Evolutionary conservation across 2,888 invertebrate genomes (phyloP), one percentile per base, ranked within the genome.

Genomic region (Calameuta filiformis): DNA sequence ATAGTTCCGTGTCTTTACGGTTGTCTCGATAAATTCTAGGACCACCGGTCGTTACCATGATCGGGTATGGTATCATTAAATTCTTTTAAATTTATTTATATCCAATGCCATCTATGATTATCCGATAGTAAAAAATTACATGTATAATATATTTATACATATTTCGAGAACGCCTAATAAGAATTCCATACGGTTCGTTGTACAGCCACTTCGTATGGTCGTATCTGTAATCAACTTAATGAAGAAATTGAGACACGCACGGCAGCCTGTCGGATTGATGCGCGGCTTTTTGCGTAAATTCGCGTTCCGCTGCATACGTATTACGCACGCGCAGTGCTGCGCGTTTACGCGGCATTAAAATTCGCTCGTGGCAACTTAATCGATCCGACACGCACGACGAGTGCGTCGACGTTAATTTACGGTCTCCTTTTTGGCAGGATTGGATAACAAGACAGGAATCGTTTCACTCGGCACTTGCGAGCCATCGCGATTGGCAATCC

Each of bases 1-100:
- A 40, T 4, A 40, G 15, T 15, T 6, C 0, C 40, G 23, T 40
- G 23, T 4, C 40, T 40, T 40, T 40, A 40, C 6, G 15, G 6
- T 15, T 40, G 15, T 23, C 23, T 40, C 40, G 40, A 40, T 40
- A 23, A 40, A 30, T 35, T 73, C 73, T 73, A 11, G 23, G 35
- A 80, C 79, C 83, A 83, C 83, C 85, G 79, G 83, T 85, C 83
- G 90, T 90, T 90, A 89, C 85, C 86, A 86, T 86, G 89, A 87
- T 90, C 89, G 89, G 89, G 89, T 87, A 85, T 86, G 83, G 82
- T 85, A 85, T 86, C 86, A 85, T 85, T 82, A 84, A 85, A 85
- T 81, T 34, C 12, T 71, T 34, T 71, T 9, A 2, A 56, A 15
- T 56, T 56, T 2, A 23, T 23, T 56, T 56, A 23, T 23, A 23